A percentile compares a stretch with the other conserved stretches of the same genome.
phyloP scores from a whole-genome alignment of 2,888 invertebrate species.

The Microdon myrmicae region DNA sequence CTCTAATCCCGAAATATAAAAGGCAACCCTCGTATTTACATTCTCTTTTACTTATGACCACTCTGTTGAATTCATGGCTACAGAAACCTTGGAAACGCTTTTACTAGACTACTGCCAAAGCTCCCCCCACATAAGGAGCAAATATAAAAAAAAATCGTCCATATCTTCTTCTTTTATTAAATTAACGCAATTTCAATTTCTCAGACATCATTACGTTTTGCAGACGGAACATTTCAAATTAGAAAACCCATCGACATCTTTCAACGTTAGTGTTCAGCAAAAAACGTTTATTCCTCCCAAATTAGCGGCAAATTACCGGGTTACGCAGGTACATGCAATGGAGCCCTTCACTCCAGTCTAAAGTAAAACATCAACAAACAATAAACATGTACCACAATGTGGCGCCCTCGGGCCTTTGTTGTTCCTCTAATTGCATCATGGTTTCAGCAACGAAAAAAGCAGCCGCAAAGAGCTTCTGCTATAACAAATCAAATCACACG shows the following conservation, averaged over 20 bases:
- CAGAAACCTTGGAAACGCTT: too few species aligned
- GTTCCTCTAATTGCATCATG: constrained; percentile 38
- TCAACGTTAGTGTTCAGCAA: too few species aligned
- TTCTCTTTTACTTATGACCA: too few species aligned
- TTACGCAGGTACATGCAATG: constrained; percentile 1
- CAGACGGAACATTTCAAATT: constrained; percentile 1
- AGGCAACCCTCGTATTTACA: too few species aligned
- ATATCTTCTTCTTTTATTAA: too few species aligned
- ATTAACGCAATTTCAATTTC: too few species aligned
- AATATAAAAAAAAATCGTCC: too few species aligned
- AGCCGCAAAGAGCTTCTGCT: not conserved
- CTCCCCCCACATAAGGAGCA: too few species aligned
- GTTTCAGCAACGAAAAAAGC: constrained; percentile 15
- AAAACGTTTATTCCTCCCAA: too few species aligned
- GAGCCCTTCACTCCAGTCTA: constrained; percentile 9
- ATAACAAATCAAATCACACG: constrained; percentile 31
- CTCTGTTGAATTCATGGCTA: too few species aligned
- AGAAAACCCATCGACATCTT: constrained; percentile 6
- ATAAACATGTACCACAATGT: constrained; percentile 36
- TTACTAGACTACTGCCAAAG: too few species aligned
- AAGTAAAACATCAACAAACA: constrained; percentile 41
- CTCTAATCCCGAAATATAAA: too few species aligned
- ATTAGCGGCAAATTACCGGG: constrained; percentile 18
- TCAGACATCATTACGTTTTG: not conserved
- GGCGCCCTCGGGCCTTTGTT: constrained; percentile 36